Base-by-base conservation (phyloP, 35 echinoderm and acorn worm genomes). In the Amphiura filiformis region DNA sequence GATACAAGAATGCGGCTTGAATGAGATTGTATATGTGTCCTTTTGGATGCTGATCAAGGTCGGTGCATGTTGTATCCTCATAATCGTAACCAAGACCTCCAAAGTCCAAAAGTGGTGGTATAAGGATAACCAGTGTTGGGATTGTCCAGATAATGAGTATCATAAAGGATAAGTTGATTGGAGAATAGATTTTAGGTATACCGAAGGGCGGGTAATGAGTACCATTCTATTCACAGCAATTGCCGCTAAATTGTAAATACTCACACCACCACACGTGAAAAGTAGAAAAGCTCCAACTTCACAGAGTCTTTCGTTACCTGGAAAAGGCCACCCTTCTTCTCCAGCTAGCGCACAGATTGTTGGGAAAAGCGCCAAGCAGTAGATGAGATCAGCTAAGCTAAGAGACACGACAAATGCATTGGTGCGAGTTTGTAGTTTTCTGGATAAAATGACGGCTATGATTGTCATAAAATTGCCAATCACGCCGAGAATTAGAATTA, bases 331-430 rank as follows among this genome's bases (percentile, higher is more conserved):
- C 38, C 81, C 83, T 22, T 39, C 32, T 30, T 34, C 75, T 83
- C 84, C 90, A 22, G 86, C 76, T 22, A 93, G 70, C 31, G 87
- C 91, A 15, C 87, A 83, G n/a, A 65, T 82, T 41, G 56, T 38
- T 32, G 89, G 89, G 0, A 83, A 87, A n/a, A 89, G 34, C 1
- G 65, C 64, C 1, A 90, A 38, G 37, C 86, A 84, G 0, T 84
- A 82, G 39, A 92, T 14, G 0, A 93, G 49, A 80, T 97, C 94
- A 26, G 94, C 83, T 35, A 84, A 35, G 15, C 86, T 87, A 17
- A 97, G 76, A 76, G 89, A 93, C 34, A 97, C 91, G 39, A 97
- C 94, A 36, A 97, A 97, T 1, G 84, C 75, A 32, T 93, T 97
- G 37, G 91, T 90, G 0, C 83, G 80, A 32, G 88, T 96, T 49